Base-by-base conservation (phyloP, 1,140 invertebrate species). In the Trypoxylus dichotomus region DNA sequence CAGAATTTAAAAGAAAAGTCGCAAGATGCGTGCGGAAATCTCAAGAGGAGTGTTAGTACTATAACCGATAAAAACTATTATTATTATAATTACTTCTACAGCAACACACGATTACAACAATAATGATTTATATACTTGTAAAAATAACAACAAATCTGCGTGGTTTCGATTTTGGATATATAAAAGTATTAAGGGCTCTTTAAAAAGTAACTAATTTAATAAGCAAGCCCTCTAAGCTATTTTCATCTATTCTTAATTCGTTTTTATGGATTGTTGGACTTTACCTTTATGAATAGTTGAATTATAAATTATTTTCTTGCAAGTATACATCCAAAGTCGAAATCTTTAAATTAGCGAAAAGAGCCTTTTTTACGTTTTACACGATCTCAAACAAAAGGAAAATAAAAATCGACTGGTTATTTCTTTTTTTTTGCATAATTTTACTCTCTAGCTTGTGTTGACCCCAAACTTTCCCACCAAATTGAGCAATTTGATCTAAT, bases 1-100 rank as follows among this genome's bases (percentile, higher is more conserved):
- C 92, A 87, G 96, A 98, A 89, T 99, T 99, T 89, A 99, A 98
- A 91, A 92, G 95, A 88, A 97, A 97, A 92, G 97, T 99, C 84
- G 96, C 96, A 83, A 92, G 94, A 87, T 98, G 97, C 91, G 97
- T 99, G 84, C 91, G 97, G 90, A 98, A 97, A 91, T 99, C 97
- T 92, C 97, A 98, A 92, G 97, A 99, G 88, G 96, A 97, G 89
- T 94, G 92, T 92, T 91, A 92, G 90, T 93, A 93, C 75, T 77
- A 74, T 79, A 76, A 75, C 47, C 37, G 41, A 78, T 63, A 75
- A 78, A 74, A 78, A 78, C 72, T 41, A 71, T 71, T 71, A 58
- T 19, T 68, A 68, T 68, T 68, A 68, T 68, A 27, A 68, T 68
- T 68, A 68, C 24, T 68, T 27, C 60, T 68, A 27, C 60, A 27